phyloP scores from a whole-genome alignment of 2,797 vertebrate species.

The Bradypodion pumilum region DNA sequence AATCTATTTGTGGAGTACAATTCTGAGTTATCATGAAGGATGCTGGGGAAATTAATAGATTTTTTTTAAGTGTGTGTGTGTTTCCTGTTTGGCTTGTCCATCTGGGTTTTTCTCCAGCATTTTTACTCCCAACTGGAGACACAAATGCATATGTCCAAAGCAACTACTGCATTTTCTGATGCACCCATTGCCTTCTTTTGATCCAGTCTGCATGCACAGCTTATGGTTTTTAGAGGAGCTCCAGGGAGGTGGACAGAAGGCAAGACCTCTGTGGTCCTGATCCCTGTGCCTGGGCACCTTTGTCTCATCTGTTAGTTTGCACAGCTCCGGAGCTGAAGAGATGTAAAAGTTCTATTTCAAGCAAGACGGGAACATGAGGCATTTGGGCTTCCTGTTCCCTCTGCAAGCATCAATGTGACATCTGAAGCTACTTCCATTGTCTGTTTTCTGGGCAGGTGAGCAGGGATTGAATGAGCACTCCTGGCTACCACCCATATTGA shows the following conservation, averaged over 20 bases:
- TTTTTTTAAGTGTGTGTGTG: background rate
- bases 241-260: background rate
- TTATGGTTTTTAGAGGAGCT: background rate
- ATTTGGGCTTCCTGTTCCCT: background rate
- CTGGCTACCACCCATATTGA: background rate
- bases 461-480: background rate
- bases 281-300: background rate
- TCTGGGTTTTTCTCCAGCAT: background rate
- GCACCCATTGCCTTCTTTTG: background rate
- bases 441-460: background rate
- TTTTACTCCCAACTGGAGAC: background rate
- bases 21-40: background rate
- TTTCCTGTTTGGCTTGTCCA: background rate
- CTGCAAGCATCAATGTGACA: background rate
- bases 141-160: too few relatives aligned
- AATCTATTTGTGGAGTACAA: background rate
- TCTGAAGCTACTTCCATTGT: background rate
- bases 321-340: background rate
- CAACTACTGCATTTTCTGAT: too few relatives aligned
- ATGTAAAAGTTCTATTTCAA: slow-evolving; percentile 5
- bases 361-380: background rate
- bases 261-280: background rate
- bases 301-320: background rate
- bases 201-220: background rate
- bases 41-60: background rate